A percentile compares a stretch with the other conserved stretches of the same genome.
Conservation (phyloP, 2,888 invertebrate genomes). For the Mimas tiliae region DNA sequence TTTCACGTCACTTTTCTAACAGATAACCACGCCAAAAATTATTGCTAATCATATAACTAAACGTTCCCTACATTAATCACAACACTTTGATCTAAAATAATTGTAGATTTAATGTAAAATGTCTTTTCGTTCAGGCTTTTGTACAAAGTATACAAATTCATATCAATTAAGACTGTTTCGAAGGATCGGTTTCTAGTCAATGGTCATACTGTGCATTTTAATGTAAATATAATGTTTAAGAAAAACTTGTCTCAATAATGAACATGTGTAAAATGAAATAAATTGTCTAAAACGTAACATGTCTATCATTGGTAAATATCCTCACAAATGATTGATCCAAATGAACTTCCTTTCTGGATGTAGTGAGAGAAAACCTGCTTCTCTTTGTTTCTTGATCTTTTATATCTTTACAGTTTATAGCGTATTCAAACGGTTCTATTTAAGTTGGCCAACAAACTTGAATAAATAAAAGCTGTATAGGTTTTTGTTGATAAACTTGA, state of each 20-base stretch:
- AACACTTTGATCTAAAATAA: slow-evolving; percentile 46
- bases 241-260: slow-evolving; percentile 71
- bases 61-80: slow-evolving; percentile 33
- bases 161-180: slow-evolving; percentile 69
- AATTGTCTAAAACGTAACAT: slow-evolving; percentile 78
- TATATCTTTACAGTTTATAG: too few species aligned
- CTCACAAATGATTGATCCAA: not conserved
- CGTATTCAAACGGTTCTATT: too few species aligned
- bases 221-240: slow-evolving; percentile 79
- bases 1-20: slow-evolving; percentile 30
- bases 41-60: slow-evolving; percentile 51
- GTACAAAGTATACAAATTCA: slow-evolving; percentile 58
- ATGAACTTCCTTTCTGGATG: too few species aligned
- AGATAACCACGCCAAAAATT: slow-evolving; percentile 44
- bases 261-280: slow-evolving; percentile 84
- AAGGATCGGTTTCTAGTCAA: slow-evolving; percentile 50
- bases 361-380: too few species aligned
- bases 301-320: slow-evolving; percentile 33
- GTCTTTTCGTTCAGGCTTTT: slow-evolving; percentile 53
- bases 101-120: slow-evolving; percentile 48
- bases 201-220: slow-evolving; percentile 74
- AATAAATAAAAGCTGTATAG: too few species aligned
- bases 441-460: too few species aligned
- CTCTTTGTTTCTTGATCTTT: too few species aligned
- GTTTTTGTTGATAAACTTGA: too few species aligned